Conservation (phyloP, 2,797 vertebrate genomes). For the Argentina silus region DNA sequence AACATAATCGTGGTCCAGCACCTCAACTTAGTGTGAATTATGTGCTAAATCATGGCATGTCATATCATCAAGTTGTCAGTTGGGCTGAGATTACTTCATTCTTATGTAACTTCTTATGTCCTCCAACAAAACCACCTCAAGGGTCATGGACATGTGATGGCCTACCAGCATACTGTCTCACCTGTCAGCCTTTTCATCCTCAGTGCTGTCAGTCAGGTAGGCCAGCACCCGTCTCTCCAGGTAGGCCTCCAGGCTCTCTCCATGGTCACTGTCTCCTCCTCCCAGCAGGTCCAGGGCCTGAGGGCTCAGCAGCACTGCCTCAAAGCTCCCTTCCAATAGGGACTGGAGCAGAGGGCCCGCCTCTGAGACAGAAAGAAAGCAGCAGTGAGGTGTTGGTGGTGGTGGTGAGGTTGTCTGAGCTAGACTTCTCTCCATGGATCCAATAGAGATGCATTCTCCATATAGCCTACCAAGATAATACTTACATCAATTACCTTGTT, state of each 20-base stretch:
- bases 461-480: no score
- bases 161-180: slow-evolving; percentile 40
- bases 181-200: slow-evolving; percentile 79
- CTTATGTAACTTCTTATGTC: no score
- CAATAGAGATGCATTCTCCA: no score
- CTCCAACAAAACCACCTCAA: no score
- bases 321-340: slow-evolving; percentile 83
- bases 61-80: no score
- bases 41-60: not conserved
- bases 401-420: no score
- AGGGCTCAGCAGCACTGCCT: slow-evolving; percentile 81
- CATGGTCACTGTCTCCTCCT: slow-evolving; percentile 48
- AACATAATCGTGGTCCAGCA: not conserved
- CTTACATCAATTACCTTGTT: no score
- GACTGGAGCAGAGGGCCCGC: slow-evolving; percentile 78
- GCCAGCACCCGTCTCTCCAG: slow-evolving; percentile 82
- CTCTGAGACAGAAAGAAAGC: slow-evolving; percentile 67
- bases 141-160: not conserved
- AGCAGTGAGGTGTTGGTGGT: not conserved
- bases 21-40: not conserved
- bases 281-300: slow-evolving; percentile 77
- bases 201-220: slow-evolving; percentile 75
- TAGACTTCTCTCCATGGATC: no score
- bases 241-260: slow-evolving; percentile 80
- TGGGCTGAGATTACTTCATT: no score